Percentiles rank a stretch among this genome's conserved stretches.
Evolutionary conservation across 1,140 invertebrate species (phyloP).

Genomic region (Colletes gigas): DNA sequence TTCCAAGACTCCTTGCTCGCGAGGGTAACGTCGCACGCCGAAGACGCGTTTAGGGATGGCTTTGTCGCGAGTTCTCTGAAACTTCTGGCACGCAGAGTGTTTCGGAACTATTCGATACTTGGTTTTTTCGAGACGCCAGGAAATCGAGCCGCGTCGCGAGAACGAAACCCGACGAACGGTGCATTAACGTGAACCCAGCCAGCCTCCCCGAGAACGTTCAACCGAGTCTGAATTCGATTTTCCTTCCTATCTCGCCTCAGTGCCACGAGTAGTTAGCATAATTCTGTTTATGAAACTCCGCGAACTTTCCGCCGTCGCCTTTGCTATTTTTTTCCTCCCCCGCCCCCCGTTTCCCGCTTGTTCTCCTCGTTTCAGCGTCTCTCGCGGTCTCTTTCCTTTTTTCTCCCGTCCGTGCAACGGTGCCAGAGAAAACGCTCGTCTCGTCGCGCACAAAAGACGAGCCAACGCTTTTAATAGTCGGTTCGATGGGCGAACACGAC

Average conservation of each 20-base stretch:
- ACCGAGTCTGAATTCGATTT: conserved; percentile 55
- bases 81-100: not conserved
- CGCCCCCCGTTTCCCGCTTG: not conserved
- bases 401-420: not conserved
- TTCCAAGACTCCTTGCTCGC: no score
- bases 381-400: not conserved
- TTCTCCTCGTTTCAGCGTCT: conserved; percentile 18
- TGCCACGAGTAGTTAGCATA: conserved; percentile 66
- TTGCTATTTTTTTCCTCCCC: conserved; percentile 10
- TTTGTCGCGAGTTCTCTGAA: not conserved
- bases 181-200: conserved; percentile 46
- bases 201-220: conserved; percentile 36
- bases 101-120: not conserved
- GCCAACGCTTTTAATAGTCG: not conserved
- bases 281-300: conserved; percentile 69
- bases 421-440: conserved; percentile 5
- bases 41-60: not conserved
- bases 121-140: not conserved
- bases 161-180: conserved; percentile 13
- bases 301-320: conserved; percentile 18
- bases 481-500: not conserved
- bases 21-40: no score
- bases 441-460: not conserved
- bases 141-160: not conserved
- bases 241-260: conserved; percentile 32